These are phyloP conservation scores for Gopherus evgoodei DNA, from an alignment of 2,113 vertebrate genomes.

Conservation along the genomic window DNA sequence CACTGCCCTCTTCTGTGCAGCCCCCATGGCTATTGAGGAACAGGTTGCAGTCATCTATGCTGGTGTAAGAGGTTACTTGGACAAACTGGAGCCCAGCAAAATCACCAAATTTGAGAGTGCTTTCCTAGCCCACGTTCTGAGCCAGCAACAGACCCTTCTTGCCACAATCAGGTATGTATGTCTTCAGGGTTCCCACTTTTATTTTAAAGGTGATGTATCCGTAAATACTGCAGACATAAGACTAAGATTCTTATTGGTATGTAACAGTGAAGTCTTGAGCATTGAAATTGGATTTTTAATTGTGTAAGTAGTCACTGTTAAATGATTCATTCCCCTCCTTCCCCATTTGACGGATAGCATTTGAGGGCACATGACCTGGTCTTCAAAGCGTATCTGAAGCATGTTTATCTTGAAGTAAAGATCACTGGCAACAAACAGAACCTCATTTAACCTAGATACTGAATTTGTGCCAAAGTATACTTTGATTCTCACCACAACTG, in stretches of 20 bases:
- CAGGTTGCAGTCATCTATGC: constrained; percentile 98
- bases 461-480: background rate
- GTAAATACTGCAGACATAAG: background rate
- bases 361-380: background rate
- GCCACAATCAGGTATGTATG: constrained; percentile 85
- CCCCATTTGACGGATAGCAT: background rate
- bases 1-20: constrained; percentile 65
- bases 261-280: background rate
- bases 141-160: constrained; percentile 92
- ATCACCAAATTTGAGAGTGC: constrained; percentile 96
- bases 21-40: constrained; percentile 98
- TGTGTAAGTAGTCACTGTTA: background rate
- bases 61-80: constrained; percentile 94
- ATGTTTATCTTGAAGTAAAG: background rate
- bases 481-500: background rate
- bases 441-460: background rate
- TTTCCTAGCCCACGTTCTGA: constrained; percentile 92
- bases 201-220: background rate
- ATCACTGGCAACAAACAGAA: background rate
- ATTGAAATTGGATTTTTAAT: background rate
- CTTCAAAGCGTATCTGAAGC: background rate
- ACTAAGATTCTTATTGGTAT: background rate
- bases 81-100: constrained; percentile 98
- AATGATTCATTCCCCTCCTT: too few species aligned
- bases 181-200: background rate